A percentile compares a stretch with the other conserved stretches of the same genome.
phyloP scores from a whole-genome alignment of 2,888 invertebrate species.

The Tenthredo amoena region DNA sequence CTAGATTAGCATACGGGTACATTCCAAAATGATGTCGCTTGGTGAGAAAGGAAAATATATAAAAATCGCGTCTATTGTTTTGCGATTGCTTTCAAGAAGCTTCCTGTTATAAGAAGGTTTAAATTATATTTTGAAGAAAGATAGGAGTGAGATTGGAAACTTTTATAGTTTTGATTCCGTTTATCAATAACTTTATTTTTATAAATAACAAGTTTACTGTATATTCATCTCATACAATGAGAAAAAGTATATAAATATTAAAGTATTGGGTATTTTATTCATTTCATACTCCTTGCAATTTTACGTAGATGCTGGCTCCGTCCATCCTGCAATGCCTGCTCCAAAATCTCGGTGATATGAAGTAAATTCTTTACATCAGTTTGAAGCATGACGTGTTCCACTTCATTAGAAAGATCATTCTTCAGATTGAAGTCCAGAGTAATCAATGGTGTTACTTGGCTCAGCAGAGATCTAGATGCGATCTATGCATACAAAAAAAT shows the following conservation, averaged over 20 bases:
- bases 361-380: slow-evolving; percentile 81
- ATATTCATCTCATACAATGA: not conserved
- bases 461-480: slow-evolving; percentile 81
- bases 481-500: slow-evolving; percentile 73
- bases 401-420: slow-evolving; percentile 67
- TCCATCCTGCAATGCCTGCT: slow-evolving; percentile 81
- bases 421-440: slow-evolving; percentile 81
- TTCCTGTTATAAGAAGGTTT: not conserved
- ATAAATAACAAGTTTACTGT: not conserved
- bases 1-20: slow-evolving; percentile 11
- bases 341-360: slow-evolving; percentile 80
- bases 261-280: slow-evolving; percentile 51
- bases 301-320: slow-evolving; percentile 81
- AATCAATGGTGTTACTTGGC: slow-evolving; percentile 82
- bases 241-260: not conserved
- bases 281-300: slow-evolving; percentile 79
- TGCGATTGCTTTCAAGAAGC: not conserved
- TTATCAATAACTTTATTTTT: not conserved
- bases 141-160: not conserved
- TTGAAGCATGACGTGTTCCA: slow-evolving; percentile 77
- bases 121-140: not conserved
- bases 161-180: not conserved
- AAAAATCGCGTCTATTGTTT: not conserved
- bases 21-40: not conserved
- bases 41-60: not conserved